phyloP scores from a whole-genome alignment of 2,797 vertebrate species.

The Bucorvus abyssinicus region DNA sequence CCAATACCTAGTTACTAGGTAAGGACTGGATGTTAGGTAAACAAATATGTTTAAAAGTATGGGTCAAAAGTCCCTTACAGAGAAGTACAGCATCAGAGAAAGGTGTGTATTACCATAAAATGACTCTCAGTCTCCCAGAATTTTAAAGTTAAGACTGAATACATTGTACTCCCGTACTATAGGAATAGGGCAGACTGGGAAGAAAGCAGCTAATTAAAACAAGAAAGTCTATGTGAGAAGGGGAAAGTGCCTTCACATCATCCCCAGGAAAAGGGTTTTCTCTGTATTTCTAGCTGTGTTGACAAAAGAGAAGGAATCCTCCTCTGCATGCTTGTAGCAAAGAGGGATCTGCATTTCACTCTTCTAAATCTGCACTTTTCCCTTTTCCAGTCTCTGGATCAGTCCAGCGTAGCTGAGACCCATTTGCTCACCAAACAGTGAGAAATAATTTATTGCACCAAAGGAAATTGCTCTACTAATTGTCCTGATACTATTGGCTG shows the following conservation, averaged over 20 bases:
- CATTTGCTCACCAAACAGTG: not conserved
- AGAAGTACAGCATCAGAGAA: not conserved
- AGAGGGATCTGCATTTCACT: not conserved
- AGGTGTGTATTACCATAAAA: not conserved
- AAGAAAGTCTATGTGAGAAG: not conserved
- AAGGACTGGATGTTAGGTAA: not conserved
- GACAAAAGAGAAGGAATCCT: not conserved
- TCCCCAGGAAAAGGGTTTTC: not conserved
- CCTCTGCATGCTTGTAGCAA: not conserved
- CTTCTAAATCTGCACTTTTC: not conserved
- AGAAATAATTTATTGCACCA: slow-evolving; percentile 14
- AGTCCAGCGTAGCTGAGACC: not conserved
- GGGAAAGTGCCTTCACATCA: not conserved
- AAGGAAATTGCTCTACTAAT: not conserved
- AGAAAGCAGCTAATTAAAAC: not conserved
- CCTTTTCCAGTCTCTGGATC: not conserved
- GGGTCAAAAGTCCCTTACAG: not conserved
- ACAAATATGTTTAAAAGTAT: not conserved
- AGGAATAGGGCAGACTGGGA: not conserved
- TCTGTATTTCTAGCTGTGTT: not conserved
- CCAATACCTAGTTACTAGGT: not conserved
- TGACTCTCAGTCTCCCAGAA: not conserved
- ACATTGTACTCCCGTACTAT: not conserved
- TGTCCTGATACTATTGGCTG: not conserved
- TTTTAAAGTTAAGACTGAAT: not conserved